A percentile compares a stretch with the other conserved stretches of the same genome.
phyloP scores from a whole-genome alignment of 2,888 invertebrate species.

The Heteromyza rotundicornis region DNA sequence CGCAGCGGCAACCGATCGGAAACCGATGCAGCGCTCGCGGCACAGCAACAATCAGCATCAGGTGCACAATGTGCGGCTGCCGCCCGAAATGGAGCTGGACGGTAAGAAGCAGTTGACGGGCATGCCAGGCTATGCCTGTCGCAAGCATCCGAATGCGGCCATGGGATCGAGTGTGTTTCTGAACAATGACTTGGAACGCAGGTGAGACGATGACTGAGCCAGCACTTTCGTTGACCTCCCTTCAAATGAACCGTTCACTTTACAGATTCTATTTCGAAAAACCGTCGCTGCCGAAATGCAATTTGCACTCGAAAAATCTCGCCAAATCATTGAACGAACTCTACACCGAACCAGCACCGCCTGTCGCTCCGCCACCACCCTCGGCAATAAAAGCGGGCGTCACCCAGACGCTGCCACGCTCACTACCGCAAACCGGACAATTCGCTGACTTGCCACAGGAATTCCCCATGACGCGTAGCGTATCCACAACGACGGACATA shows the following conservation, averaged over 20 bases:
- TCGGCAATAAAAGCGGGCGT: conserved; percentile 27
- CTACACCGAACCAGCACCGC: conserved; percentile 51
- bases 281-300: conserved; percentile 52
- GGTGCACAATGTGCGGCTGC: conserved; percentile 39
- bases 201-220: conserved; percentile 39
- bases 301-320: conserved; percentile 58
- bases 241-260: neutral
- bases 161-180: conserved; percentile 39
- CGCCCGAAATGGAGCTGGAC: conserved; percentile 29
- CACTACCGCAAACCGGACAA: conserved; percentile 25
- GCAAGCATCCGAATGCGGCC: conserved; percentile 44
- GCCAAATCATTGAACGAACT: conserved; percentile 62
- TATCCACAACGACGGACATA: conserved; percentile 60
- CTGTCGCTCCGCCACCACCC: conserved; percentile 32
- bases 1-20: too few species aligned
- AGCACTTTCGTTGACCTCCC: neutral
- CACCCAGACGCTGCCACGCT: conserved; percentile 35
- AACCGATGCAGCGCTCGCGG: conserved; percentile 16
- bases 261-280: conserved; percentile 59
- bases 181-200: conserved; percentile 45
- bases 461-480: conserved; percentile 59
- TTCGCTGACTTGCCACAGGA: conserved; percentile 52
- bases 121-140: conserved; percentile 42
- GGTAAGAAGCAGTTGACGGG: conserved; percentile 28
- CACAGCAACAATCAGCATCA: conserved; percentile 36